Conservation (phyloP, 2,113 vertebrate species). For the Nesoenas mayeri region DNA sequence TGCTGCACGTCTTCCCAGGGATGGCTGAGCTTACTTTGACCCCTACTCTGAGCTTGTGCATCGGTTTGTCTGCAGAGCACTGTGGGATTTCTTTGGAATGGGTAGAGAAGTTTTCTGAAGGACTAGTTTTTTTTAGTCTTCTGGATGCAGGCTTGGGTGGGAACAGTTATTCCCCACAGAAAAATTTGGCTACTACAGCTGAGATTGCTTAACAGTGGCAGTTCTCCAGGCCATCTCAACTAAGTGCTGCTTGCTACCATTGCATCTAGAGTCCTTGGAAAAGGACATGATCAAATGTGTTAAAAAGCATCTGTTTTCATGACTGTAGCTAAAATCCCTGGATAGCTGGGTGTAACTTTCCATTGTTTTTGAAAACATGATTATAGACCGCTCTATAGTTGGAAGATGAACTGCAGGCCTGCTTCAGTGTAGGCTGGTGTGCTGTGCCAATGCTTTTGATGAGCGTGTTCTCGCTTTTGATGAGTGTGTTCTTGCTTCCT, state of each 20-base stretch:
- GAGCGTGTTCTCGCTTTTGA: not conserved
- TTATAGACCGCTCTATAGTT: not conserved
- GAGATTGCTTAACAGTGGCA: slow-evolving; percentile 58
- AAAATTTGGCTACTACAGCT: slow-evolving; percentile 35
- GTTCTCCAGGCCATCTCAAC: slow-evolving; percentile 51
- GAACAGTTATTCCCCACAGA: slow-evolving; percentile 50
- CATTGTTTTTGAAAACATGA: slow-evolving; percentile 23
- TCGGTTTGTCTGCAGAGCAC: slow-evolving; percentile 6
- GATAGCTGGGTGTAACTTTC: slow-evolving; percentile 56
- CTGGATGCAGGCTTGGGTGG: slow-evolving; percentile 41
- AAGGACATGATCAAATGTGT: slow-evolving; percentile 26
- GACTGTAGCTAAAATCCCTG: slow-evolving; percentile 32
- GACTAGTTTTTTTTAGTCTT: slow-evolving; percentile 14
- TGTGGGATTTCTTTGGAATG: slow-evolving; percentile 25
- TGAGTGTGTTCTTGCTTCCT: not conserved
- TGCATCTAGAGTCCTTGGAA: slow-evolving; percentile 1
- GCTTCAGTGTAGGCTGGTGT: not conserved
- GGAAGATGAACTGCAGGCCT: slow-evolving; percentile 20
- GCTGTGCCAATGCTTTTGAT: not conserved
- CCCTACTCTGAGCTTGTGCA: not conserved
- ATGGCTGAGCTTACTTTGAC: slow-evolving; percentile 47
- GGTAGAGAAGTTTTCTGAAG: slow-evolving; percentile 12
- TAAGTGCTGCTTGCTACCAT: slow-evolving; percentile 16
- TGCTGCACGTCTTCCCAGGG: not conserved
- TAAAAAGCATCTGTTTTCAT: slow-evolving; percentile 53